Percentiles rank a stretch among this genome's conserved stretches.
Conservation (phyloP, 2,113 vertebrate species). For the Labeo catla region DNA sequence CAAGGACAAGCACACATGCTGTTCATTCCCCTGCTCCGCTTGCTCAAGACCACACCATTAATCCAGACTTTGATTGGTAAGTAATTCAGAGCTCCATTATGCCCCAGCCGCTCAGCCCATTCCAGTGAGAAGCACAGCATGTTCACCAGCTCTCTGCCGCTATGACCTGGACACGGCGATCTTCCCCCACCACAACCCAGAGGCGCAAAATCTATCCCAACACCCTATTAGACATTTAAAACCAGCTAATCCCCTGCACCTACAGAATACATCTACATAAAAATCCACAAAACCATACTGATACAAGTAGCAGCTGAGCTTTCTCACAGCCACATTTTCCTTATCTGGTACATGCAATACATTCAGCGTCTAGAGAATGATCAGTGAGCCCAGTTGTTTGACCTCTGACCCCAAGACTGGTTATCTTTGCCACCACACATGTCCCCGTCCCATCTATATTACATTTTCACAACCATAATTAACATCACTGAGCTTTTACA, state of each 20-base stretch:
- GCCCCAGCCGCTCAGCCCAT: neutral
- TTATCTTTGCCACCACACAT: conserved; percentile 51
- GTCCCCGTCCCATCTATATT: neutral
- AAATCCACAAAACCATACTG: neutral
- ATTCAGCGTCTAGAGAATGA: conserved; percentile 14
- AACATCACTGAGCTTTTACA: conserved; percentile 43
- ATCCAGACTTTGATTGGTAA: conserved; percentile 26
- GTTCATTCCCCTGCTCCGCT: neutral
- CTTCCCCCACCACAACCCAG: neutral
- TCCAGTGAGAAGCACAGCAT: conserved; percentile 9
- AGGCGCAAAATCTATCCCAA: neutral
- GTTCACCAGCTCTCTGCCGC: neutral
- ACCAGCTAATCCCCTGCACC: neutral
- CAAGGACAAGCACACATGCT: conserved; percentile 6
- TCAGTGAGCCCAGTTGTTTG: conserved; percentile 42
- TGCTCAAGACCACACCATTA: conserved; percentile 4
- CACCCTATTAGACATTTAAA: conserved; percentile 3
- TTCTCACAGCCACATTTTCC: neutral
- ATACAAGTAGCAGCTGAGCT: conserved; percentile 14
- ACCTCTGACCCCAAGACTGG: conserved; percentile 50
- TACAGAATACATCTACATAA: neutral
- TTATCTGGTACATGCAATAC: conserved; percentile 27
- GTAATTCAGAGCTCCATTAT: conserved; percentile 32
- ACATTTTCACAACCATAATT: conserved; percentile 69
- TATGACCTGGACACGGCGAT: neutral